A percentile compares a stretch with the other conserved stretches of the same genome.
phyloP scores from a whole-genome alignment of 2,113 vertebrate species.

The Crypturellus undulatus region DNA sequence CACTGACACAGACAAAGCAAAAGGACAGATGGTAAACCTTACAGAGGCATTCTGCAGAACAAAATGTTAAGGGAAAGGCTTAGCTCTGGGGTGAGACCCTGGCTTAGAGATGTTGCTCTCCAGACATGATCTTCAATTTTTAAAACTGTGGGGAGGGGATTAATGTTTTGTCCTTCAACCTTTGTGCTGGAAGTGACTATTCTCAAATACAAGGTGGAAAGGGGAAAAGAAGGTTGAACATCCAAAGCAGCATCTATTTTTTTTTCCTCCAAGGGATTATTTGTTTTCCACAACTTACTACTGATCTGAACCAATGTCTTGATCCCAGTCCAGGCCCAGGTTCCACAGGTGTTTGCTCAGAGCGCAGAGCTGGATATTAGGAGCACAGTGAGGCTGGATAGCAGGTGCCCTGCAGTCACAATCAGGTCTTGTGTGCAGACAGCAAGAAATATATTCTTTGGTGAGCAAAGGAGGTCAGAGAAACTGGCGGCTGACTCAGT shows the following conservation, averaged over 20 bases:
- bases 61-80: not conserved
- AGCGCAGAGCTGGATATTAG: not conserved
- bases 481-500: not conserved
- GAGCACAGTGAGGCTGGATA: no score
- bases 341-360: not conserved
- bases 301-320: not conserved
- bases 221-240: not conserved
- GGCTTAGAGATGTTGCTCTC: not conserved
- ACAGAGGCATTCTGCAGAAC: not conserved
- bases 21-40: not conserved
- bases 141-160: accelerated
- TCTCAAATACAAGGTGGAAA: not conserved
- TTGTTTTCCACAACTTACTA: not conserved
- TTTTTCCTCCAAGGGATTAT: not conserved
- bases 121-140: not conserved
- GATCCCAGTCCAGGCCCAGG: accelerated
- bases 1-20: not conserved
- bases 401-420: not conserved
- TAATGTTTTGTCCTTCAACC: not conserved
- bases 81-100: not conserved
- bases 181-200: not conserved
- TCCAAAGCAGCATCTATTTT: not conserved
- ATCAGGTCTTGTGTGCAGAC: not conserved
- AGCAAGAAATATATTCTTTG: not conserved
- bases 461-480: not conserved